Evolutionary conservation across 2,113 vertebrate genomes (phyloP), one percentile per base, ranked within the genome.

Genomic region (Dicaeum eximium): DNA sequence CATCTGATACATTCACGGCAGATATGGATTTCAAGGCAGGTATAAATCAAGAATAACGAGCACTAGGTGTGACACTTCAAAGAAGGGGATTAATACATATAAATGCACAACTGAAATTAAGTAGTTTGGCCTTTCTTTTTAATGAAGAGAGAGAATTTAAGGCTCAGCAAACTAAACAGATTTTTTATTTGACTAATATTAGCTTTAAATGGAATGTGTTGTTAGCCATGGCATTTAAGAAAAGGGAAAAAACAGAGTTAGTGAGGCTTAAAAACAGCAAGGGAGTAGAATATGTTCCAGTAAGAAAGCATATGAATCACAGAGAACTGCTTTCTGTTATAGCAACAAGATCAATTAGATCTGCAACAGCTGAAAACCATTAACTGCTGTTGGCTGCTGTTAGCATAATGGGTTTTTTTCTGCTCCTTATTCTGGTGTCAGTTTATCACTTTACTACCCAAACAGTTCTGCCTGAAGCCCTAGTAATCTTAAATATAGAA

Each of bases 111-210:
- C 30, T 64, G 35, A 74, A 86, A 95, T 88, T 65, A 94, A 67
- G n/a, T 33, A 80, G 30, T 37, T 42, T 90, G 53, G 65, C 24
- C 66, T 80, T 92, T 89, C 77, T 65, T 91, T 88, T 89, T 81
- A 92, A 95, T 30, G 60, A 92, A 94, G 38, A 87, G 54, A 67
- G 42, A 65, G 72, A 93, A 72, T 80, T 64, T 86, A 81, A 96
- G 82, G 88, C 44, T 90, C 48, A 89, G 75, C 16, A 92, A 83
- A 50, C 72, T 80, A 75, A 62, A 90, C 42, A 77, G 50, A 94
- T 71, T 95, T 96, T 96, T 94, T 91, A 92, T 95, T 97, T 94
- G 53, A 88, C 94, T 96, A 96, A 96, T 93, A 96, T 89, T 95
- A 95, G 65, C 67, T 97, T 96, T 96, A 94, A 97, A 96, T 93